Percentiles rank a stretch among this genome's conserved stretches.
phyloP scores from a whole-genome alignment of 2,113 vertebrate species.

The Triplophysa dalaica region DNA sequence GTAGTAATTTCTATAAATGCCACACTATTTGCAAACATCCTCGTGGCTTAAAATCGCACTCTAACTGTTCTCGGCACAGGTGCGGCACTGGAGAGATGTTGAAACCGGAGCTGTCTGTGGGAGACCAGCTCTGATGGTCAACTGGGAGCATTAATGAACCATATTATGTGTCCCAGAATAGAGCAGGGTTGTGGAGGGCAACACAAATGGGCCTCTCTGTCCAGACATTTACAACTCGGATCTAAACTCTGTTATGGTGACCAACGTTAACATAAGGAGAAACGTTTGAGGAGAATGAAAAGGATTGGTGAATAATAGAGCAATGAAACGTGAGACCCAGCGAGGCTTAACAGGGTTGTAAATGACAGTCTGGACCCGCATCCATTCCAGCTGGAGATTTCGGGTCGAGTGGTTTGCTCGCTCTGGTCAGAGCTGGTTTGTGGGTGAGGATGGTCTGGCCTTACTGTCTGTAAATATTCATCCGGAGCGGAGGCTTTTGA shows the following conservation, averaged over 20 bases:
- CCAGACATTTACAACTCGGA: slow-evolving; percentile 13
- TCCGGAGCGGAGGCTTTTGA: slow-evolving; percentile 36
- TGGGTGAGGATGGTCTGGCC: slow-evolving; percentile 7
- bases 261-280: slow-evolving; percentile 28
- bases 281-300: slow-evolving; percentile 51
- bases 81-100: slow-evolving; percentile 44
- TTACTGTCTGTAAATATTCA: slow-evolving; percentile 6
- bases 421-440: slow-evolving; percentile 30
- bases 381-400: slow-evolving; percentile 41
- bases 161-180: slow-evolving; percentile 68
- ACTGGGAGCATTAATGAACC: slow-evolving; percentile 73
- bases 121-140: slow-evolving; percentile 68
- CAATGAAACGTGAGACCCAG: slow-evolving; percentile 57
- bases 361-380: slow-evolving; percentile 45
- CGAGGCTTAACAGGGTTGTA: slow-evolving; percentile 56
- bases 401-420: slow-evolving; percentile 35
- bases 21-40: neutral
- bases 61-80: slow-evolving; percentile 50
- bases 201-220: slow-evolving; percentile 25
- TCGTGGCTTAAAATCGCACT: neutral
- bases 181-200: neutral
- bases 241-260: neutral
- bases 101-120: slow-evolving; percentile 69
- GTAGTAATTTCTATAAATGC: neutral
- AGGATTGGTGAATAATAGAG: slow-evolving; percentile 53